Percentiles rank a stretch among this genome's conserved stretches.
These are phyloP conservation scores for Dunckerocampus dactyliophorus DNA, from an alignment of 2,113 vertebrate species.

Conservation along the genomic window DNA sequence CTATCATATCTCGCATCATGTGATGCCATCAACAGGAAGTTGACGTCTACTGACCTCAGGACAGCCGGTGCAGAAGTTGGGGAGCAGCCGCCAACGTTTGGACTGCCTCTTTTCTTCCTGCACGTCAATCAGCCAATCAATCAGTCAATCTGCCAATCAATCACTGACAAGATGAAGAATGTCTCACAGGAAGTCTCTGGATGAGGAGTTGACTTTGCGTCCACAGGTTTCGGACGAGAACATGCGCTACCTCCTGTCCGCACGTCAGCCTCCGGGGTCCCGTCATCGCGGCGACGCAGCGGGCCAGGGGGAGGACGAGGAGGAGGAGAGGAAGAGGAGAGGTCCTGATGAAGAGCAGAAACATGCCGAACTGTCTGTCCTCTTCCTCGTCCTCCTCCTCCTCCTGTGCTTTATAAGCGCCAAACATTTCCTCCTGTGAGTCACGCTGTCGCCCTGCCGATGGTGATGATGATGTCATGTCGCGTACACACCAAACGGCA, in stretches of 20 bases:
- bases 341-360: slow-evolving; percentile 25
- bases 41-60: slow-evolving; percentile 41
- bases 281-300: slow-evolving; percentile 5
- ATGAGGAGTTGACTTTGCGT: slow-evolving; percentile 21
- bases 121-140: background rate
- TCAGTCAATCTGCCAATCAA: background rate
- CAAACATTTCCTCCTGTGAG: background rate
- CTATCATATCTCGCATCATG: background rate
- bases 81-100: slow-evolving; percentile 19
- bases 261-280: slow-evolving; percentile 15
- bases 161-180: no score
- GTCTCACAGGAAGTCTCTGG: slow-evolving; percentile 47
- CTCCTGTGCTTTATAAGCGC: background rate
- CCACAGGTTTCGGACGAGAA: slow-evolving; percentile 53
- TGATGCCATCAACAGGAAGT: background rate
- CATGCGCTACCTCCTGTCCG: slow-evolving; percentile 12
- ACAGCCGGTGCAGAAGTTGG: slow-evolving; percentile 54
- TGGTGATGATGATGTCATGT: no score
- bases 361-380: slow-evolving; percentile 21
- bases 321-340: slow-evolving; percentile 13
- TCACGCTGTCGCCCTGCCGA: no score
- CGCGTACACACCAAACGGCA: no score
- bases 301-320: slow-evolving; percentile 4
- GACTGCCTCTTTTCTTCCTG: slow-evolving; percentile 33
- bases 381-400: background rate